A percentile compares a stretch with the other conserved stretches of the same genome.
Evolutionary conservation across 2,113 vertebrate genomes (phyloP).

Genomic region (Urocynchramus pylzowi): DNA sequence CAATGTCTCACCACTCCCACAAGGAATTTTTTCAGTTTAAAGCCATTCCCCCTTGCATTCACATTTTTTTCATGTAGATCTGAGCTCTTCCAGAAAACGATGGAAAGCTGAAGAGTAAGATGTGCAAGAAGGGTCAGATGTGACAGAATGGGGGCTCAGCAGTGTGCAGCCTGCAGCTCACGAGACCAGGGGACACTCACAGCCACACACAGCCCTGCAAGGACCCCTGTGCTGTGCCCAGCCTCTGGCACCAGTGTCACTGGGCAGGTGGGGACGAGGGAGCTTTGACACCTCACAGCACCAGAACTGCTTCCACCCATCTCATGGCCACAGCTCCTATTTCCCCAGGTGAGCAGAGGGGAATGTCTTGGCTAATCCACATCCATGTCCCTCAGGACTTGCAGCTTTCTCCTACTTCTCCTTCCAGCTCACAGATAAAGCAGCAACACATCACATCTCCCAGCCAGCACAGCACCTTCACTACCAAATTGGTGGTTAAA

Average conservation of each 20-base stretch:
- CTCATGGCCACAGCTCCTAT: neutral
- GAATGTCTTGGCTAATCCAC: neutral
- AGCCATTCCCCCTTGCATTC: neutral
- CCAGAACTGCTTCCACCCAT: neutral
- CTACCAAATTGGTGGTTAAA: neutral
- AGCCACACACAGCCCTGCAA: neutral
- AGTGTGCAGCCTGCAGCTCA: neutral
- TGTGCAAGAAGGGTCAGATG: neutral
- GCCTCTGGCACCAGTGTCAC: neutral
- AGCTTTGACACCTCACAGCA: neutral
- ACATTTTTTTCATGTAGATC: neutral
- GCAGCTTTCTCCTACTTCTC: neutral
- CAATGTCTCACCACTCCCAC: neutral
- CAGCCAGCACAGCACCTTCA: neutral
- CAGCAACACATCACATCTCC: neutral
- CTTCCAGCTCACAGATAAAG: neutral
- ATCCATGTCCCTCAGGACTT: rapidly evolving
- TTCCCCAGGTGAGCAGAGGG: neutral
- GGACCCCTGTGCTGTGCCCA: neutral
- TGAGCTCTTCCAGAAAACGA: neutral
- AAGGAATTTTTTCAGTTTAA: neutral
- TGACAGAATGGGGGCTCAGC: neutral
- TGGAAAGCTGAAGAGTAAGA: neutral
- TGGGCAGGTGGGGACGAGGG: rapidly evolving
- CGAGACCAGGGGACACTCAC: rapidly evolving